Base-by-base conservation (phyloP, 2,797 vertebrate genomes). In the Buceros bicornis region DNA sequence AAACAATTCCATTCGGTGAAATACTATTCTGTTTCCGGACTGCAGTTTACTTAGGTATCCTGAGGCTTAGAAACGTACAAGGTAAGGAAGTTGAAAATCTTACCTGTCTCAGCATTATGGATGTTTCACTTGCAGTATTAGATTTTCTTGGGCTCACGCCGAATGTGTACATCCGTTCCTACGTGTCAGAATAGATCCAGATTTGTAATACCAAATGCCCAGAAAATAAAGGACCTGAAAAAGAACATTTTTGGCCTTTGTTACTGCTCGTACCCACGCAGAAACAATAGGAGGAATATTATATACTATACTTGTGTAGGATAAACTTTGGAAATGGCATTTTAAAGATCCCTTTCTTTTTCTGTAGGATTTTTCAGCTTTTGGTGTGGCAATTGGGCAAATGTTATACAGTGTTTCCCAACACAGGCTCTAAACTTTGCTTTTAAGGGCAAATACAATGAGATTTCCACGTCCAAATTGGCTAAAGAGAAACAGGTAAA, bases 361-460 rank as follows among this genome's bases (percentile, higher is more conserved):
- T 86, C 74, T 45, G 2, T 58, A 97, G 94, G 95, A 91, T 95
- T 97, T 95, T 35, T 96, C 57, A 97, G 93, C 82, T 98, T 76
- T 77, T 98, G 95, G 88, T 89, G 45, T 83, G 97, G 94, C 50
- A 96, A 72, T 95, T 90, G 97, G 60, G 94, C 89, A 69, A 96
- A 97, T 71, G 80, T 97, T 62, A 92, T 92, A 47, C 12, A 42
- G 7, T 96, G 96, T 96, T 98, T 98, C 92, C 96, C 95, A 95
- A 95, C 74, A 33, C 94, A 97, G 73, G 93, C 97, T 94, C 88
- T 98, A 48, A 98, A 98, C 40, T 98, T 97, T 69, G 96, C 94
- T 94, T 98, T 97, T 81, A 98, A 98, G 78, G 95, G 97, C 73
- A 97, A 98, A 94, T 90, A 93, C 47, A 97, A 97, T 71, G 71